Base-by-base conservation (phyloP, 2,888 invertebrate genomes). In the Ormia ochracea region DNA sequence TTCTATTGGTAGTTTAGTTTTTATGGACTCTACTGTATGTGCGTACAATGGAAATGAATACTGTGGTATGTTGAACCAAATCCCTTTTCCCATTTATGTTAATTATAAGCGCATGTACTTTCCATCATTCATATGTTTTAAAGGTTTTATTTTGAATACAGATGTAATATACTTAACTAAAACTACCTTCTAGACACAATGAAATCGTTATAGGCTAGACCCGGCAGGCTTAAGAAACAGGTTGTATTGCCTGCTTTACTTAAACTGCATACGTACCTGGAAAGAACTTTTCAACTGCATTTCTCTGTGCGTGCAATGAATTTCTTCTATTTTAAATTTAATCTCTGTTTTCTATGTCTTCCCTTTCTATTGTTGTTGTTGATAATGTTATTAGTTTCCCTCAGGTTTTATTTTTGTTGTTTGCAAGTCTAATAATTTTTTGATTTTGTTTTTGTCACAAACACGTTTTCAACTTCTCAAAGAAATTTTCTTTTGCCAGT, bases 211-310 rank as follows among this genome's bases (percentile, higher is more conserved):
- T 48, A 21, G 3, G 1, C 26, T 36, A 14, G 2, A 38, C 38
- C 38, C 26, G n/a, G 33, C 19, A 33, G 17, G n/a, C 36, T 50
- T 28, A 19, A 28, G n/a, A 26, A 50, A 54, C 66, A 66, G 66
- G 66, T 66, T 66, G 38, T 52, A 38, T 66, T 66, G 54, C 66
- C 54, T 66, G 28, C 17, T 38, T 50, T 26, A 50, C 21, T 14
- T 26, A 45, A 21, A 21, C 26, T 17, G 4, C 21, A 12, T 12
- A 38, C 1, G 28, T 72, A 52, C 59, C 61, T 72, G 48, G 14
- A 43, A 36, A 12, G 4, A 33, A 63, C 12, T 21, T 12, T 6
- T 56, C n/a, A 56, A 19, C 33, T 31, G 26, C 36, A 65, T 50
- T 10, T 38, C 7, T 65, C 14, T 41, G 45, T 56, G 56, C 61